phyloP scores from a whole-genome alignment of 2,113 vertebrate species.

The Rhea americana region DNA sequence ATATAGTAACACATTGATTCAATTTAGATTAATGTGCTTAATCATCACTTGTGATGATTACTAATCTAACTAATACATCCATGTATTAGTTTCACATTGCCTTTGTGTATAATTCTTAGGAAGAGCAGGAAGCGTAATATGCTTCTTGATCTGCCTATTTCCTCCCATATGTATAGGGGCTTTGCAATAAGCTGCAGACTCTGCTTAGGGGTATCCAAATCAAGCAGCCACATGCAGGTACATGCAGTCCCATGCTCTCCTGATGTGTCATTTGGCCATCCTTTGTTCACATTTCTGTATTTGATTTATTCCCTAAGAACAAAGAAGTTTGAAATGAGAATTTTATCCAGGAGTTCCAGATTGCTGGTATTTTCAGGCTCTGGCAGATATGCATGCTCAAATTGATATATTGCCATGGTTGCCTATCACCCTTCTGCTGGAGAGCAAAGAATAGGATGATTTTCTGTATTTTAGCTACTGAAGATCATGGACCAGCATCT shows the following conservation, averaged over 20 bases:
- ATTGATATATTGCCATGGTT: background rate
- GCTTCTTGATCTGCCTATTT: background rate
- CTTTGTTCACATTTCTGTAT: background rate
- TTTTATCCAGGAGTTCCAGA: background rate
- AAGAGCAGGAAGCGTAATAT: background rate
- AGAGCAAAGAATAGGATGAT: background rate
- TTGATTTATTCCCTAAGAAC: background rate
- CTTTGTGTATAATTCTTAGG: background rate
- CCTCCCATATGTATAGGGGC: background rate
- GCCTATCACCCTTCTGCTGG: background rate
- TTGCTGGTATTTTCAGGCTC: background rate
- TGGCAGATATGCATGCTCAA: background rate
- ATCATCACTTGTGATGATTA: background rate
- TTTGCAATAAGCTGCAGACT: background rate
- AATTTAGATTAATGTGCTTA: background rate
- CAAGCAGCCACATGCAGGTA: background rate
- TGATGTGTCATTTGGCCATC: background rate
- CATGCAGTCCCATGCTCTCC: background rate
- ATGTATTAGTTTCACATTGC: background rate
- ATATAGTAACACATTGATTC: background rate
- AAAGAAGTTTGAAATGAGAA: background rate
- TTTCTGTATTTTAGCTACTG: background rate
- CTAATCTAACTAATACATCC: no score
- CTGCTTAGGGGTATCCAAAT: background rate
- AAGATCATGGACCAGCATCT: background rate